Percentiles rank a stretch among this genome's conserved stretches.
These are phyloP conservation scores for Argyresthia albistria DNA, from an alignment of 2,888 invertebrate species.

Conservation along the genomic window DNA sequence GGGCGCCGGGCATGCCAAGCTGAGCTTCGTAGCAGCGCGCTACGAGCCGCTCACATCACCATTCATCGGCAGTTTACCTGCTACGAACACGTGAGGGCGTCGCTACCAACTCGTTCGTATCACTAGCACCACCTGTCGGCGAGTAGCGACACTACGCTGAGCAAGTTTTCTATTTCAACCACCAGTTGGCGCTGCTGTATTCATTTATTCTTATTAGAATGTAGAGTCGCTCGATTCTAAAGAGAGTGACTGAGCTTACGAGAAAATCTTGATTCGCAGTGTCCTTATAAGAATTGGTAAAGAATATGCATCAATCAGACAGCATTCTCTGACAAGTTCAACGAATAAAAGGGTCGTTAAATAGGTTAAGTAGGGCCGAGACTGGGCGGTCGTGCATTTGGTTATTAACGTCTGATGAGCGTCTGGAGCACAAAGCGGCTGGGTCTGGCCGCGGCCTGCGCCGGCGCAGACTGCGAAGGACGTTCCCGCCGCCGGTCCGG, in stretches of 20 bases:
- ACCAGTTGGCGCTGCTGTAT: slow-evolving; percentile 31
- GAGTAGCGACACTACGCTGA: slow-evolving; percentile 44
- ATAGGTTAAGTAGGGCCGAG: no score
- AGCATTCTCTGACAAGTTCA: no score
- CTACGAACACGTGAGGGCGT: slow-evolving; percentile 21
- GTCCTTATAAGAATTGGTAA: no score
- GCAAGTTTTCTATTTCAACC: slow-evolving; percentile 18
- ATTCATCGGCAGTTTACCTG: slow-evolving; percentile 46
- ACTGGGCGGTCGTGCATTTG: not conserved
- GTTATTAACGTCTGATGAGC: slow-evolving; percentile 1
- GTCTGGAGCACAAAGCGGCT: slow-evolving; percentile 14
- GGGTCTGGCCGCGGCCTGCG: not conserved
- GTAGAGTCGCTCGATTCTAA: not conserved
- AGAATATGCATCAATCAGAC: no score
- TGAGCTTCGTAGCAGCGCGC: slow-evolving; percentile 27
- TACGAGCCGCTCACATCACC: slow-evolving; percentile 38
- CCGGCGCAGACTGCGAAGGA: slow-evolving; percentile 26
- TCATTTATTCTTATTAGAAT: not conserved
- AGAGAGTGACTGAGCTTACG: no score
- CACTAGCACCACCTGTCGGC: slow-evolving; percentile 44
- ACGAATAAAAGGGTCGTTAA: no score
- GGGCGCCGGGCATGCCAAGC: slow-evolving; percentile 22
- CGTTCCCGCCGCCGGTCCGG: slow-evolving; percentile 23
- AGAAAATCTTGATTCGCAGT: no score
- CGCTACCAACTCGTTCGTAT: slow-evolving; percentile 24